Conservation (phyloP, 2,113 vertebrate species). For the Chaetodon auriga region DNA sequence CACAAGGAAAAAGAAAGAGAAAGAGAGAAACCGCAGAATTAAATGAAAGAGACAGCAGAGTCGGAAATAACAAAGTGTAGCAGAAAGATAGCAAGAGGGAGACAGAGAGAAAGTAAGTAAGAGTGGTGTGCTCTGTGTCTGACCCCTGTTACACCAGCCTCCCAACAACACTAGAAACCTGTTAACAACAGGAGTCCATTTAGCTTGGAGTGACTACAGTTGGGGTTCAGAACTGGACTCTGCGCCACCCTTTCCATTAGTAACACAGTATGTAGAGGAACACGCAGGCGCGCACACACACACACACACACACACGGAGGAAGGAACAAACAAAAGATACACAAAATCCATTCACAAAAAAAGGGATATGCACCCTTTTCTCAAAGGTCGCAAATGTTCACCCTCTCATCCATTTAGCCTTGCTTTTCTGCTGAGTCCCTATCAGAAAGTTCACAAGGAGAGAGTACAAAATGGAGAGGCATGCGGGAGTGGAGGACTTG, state of each 20-base stretch:
- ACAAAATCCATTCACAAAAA: conserved; percentile 16
- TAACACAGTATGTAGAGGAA: conserved; percentile 8
- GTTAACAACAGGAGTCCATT: conserved; percentile 78
- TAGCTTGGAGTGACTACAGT: conserved; percentile 56
- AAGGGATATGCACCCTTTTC: conserved; percentile 14
- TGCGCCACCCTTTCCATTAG: conserved; percentile 55
- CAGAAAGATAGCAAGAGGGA: not conserved
- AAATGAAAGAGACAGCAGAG: not conserved
- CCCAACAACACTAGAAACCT: conserved; percentile 57
- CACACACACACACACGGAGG: not conserved
- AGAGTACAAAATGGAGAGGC: conserved; percentile 33
- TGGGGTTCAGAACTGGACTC: conserved; percentile 39
- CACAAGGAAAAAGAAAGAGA: not conserved
- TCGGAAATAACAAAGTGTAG: not conserved
- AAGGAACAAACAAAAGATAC: conserved; percentile 27
- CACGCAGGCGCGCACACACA: not conserved
- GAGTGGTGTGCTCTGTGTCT: conserved; percentile 56
- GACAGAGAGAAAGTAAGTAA: conserved; percentile 25
- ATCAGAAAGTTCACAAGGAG: conserved; percentile 8
- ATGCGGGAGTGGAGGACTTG: conserved; percentile 7
- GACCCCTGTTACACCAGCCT: conserved; percentile 68
- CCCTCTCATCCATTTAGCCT: conserved; percentile 21
- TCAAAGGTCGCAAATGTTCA: conserved; percentile 32
- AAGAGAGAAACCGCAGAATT: not conserved
- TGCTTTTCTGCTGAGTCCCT: not conserved